These are phyloP conservation scores for Nothoprocta perdicaria DNA, from an alignment of 2,113 vertebrate species.

Conservation along the genomic window DNA sequence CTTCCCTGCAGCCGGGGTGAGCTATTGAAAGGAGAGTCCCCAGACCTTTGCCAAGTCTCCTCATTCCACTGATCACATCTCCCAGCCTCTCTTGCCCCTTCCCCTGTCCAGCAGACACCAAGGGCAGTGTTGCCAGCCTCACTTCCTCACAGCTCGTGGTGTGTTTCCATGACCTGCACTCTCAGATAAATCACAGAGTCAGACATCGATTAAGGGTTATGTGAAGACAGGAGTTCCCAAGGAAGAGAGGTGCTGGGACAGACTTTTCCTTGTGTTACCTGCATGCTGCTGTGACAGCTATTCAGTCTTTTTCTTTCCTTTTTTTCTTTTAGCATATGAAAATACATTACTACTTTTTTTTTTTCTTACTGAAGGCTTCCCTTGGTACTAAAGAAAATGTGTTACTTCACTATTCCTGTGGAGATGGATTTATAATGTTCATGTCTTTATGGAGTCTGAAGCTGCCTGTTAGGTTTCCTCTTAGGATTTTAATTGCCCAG, in stretches of 20 bases:
- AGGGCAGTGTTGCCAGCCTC: not conserved
- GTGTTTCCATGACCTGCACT: not conserved
- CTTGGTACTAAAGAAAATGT: not conserved
- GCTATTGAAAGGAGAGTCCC: not conserved
- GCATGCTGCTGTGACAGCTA: not conserved
- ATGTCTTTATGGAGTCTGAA: accelerated
- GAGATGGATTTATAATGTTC: not conserved
- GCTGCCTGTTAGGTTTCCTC: not conserved
- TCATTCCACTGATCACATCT: not conserved
- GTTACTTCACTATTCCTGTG: not conserved
- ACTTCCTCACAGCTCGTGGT: not conserved
- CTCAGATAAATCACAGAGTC: not conserved
- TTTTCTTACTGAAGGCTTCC: not conserved
- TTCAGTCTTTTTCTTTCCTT: not conserved
- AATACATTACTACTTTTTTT: not conserved
- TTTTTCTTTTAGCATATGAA: not conserved
- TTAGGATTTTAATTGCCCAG: not conserved
- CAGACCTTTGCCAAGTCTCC: not conserved
- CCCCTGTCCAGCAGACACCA: not conserved
- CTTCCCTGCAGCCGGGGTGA: not conserved
- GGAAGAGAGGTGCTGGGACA: not conserved
- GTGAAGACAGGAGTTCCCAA: not conserved
- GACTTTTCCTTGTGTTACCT: not conserved
- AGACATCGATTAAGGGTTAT: not conserved
- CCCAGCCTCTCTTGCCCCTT: not conserved